These are phyloP conservation scores for Megaptera novaeangliae DNA, from an alignment of 2,113 vertebrate genomes.

Conservation along the genomic window DNA sequence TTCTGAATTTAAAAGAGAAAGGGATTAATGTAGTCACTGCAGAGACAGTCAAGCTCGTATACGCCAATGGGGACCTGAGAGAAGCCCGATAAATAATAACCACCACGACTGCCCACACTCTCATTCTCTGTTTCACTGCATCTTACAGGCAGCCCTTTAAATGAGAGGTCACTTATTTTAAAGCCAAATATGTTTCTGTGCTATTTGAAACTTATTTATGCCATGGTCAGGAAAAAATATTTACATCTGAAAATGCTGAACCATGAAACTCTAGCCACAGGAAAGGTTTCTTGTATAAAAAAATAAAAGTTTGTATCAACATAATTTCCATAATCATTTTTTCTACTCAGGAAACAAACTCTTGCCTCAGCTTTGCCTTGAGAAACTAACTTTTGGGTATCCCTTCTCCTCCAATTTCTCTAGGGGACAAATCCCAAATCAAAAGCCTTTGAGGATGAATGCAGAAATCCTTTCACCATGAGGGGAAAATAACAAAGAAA, in stretches of 20 bases:
- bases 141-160: slow-evolving; percentile 18
- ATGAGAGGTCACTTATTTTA: slow-evolving; percentile 63
- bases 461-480: background rate
- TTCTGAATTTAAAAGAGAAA: slow-evolving; percentile 72
- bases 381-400: background rate
- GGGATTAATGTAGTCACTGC: slow-evolving; percentile 52
- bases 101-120: background rate
- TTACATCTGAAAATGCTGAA: slow-evolving; percentile 73
- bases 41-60: background rate
- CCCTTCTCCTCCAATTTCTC: background rate
- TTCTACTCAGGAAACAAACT: background rate
- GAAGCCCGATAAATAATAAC: slow-evolving; percentile 57
- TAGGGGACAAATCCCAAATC: background rate
- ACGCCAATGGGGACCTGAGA: background rate
- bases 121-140: background rate
- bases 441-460: slow-evolving; percentile 9
- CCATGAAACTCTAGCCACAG: slow-evolving; percentile 29
- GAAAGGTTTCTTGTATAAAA: slow-evolving; percentile 52
- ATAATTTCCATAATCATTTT: slow-evolving; percentile 63
- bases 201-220: slow-evolving; percentile 42
- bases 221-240: slow-evolving; percentile 57
- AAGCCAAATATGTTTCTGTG: slow-evolving; percentile 49
- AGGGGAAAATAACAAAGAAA: slow-evolving; percentile 42
- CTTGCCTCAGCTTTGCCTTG: slow-evolving; percentile 4
- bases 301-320: slow-evolving; percentile 25